phyloP scores from a whole-genome alignment of 2,797 vertebrate species.

The Nasua narica region DNA sequence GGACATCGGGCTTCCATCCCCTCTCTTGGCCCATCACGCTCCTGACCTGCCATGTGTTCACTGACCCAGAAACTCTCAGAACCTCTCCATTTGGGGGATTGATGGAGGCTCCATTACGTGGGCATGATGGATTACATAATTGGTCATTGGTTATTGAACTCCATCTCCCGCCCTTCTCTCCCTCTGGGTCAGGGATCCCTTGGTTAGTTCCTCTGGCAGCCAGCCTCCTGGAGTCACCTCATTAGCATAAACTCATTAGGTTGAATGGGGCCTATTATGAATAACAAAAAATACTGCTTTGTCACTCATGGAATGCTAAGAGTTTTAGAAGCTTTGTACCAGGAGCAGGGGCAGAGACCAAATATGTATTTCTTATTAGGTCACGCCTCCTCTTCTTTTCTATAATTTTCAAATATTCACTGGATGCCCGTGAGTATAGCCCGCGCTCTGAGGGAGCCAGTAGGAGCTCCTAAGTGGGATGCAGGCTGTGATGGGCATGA shows the following conservation, averaged over 20 bases:
- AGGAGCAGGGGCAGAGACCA: background rate
- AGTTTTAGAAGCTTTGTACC: background rate
- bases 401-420: background rate
- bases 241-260: background rate
- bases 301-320: background rate
- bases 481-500: background rate
- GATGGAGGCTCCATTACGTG: background rate
- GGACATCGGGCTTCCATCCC: background rate
- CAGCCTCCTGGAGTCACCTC: background rate
- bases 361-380: background rate
- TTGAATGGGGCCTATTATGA: background rate
- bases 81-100: background rate
- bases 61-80: background rate
- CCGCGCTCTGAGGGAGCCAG: background rate
- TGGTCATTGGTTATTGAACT: background rate
- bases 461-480: background rate
- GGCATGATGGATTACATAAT: background rate
- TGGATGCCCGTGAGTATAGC: background rate
- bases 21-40: background rate
- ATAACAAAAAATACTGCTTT: background rate
- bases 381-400: background rate
- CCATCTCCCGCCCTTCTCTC: background rate
- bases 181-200: background rate
- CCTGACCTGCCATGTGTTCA: background rate
- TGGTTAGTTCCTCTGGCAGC: background rate